A percentile compares a stretch with the other conserved stretches of the same genome.
phyloP scores from a whole-genome alignment of 2,888 invertebrate species.

The Ryuthela nishihirai region DNA sequence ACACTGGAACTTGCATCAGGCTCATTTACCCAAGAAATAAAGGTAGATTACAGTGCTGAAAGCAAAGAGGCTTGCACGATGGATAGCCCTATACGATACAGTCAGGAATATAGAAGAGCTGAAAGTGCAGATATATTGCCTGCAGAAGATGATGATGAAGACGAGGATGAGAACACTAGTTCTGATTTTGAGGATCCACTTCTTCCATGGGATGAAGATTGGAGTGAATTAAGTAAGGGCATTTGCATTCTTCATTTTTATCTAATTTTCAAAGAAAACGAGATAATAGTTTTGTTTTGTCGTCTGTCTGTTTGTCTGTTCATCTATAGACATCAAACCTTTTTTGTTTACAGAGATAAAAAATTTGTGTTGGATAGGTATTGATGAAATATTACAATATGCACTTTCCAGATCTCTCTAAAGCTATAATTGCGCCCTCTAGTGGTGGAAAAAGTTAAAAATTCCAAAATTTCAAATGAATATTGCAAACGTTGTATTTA shows the following conservation, averaged over 20 bases:
- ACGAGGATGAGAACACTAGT: constrained; percentile 22
- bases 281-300: no score
- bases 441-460: no score
- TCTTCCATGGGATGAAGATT: constrained; percentile 40
- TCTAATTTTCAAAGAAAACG: no score
- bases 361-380: no score
- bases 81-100: constrained; percentile 61
- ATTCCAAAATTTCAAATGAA: no score
- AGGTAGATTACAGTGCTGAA: constrained; percentile 37
- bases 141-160: constrained; percentile 9
- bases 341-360: no score
- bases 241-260: not conserved
- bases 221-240: constrained; percentile 28
- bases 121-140: constrained; percentile 47
- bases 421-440: no score
- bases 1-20: constrained; percentile 22
- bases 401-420: no score
- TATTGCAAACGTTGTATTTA: no score
- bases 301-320: no score
- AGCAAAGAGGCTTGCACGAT: constrained; percentile 52
- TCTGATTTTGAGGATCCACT: constrained; percentile 38
- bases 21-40: constrained; percentile 19
- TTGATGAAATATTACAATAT: no score
- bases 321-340: no score
- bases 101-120: constrained; percentile 60